A percentile compares a stretch with the other conserved stretches of the same genome.
Conservation (phyloP, 2,113 vertebrate genomes). For the Eclectus roratus region DNA sequence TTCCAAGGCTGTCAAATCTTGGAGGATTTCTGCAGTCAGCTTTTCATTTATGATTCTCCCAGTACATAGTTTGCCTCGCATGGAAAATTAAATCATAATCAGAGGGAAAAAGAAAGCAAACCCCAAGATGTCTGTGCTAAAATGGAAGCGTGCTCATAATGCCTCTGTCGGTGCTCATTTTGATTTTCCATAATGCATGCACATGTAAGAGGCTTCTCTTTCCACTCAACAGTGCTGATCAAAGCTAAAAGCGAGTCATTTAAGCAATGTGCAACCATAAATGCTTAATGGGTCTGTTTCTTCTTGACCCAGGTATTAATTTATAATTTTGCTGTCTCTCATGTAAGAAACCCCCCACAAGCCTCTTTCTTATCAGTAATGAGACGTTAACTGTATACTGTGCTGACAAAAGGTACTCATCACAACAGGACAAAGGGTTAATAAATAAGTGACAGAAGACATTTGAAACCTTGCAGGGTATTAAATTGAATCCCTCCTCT, state of each 20-base stretch:
- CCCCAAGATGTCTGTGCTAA: neutral
- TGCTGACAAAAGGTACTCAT: neutral
- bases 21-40: neutral
- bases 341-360: neutral
- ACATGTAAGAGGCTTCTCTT: neutral
- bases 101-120: rapidly evolving
- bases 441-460: neutral
- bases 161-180: neutral
- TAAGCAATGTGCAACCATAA: neutral
- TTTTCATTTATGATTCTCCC: neutral
- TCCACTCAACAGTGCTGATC: neutral
- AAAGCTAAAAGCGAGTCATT: neutral
- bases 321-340: neutral
- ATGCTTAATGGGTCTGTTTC: neutral
- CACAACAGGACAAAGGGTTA: neutral
- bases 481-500: neutral
- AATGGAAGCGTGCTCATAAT: neutral
- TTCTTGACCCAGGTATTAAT: neutral
- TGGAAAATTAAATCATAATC: neutral
- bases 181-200: neutral
- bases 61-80: neutral
- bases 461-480: neutral
- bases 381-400: neutral
- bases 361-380: neutral
- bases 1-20: neutral